A percentile compares a stretch with the other conserved stretches of the same genome.
phyloP scores from a whole-genome alignment of 2,888 invertebrate species.

The Calameuta filiformis region DNA sequence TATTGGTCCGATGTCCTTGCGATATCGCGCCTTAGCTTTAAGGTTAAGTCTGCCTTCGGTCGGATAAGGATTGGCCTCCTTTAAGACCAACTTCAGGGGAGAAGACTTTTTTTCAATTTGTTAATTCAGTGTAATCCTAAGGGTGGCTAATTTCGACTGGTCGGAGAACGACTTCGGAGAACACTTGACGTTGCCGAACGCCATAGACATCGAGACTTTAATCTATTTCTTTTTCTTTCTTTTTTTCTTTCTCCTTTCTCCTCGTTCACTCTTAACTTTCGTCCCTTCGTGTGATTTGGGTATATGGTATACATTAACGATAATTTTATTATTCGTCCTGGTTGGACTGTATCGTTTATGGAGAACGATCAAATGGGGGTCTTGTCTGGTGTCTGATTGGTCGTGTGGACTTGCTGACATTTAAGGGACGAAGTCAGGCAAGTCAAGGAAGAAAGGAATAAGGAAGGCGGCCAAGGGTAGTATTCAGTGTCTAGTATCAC shows the following conservation, averaged over 20 bases:
- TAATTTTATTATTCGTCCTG: neutral
- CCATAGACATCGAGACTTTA: constrained; percentile 29
- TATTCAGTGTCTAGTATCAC: neutral
- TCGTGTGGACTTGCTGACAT: neutral
- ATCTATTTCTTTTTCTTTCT: constrained; percentile 42
- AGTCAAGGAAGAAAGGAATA: neutral
- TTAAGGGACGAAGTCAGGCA: neutral
- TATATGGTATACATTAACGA: neutral
- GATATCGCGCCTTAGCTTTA: constrained; percentile 38
- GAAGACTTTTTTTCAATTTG: constrained; percentile 60
- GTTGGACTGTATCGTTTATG: neutral
- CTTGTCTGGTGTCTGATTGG: neutral
- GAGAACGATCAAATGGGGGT: neutral
- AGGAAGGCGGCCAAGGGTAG: neutral
- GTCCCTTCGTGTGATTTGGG: constrained; percentile 9
- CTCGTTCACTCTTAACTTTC: constrained; percentile 19
- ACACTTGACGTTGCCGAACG: neutral
- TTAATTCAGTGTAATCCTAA: constrained; percentile 61
- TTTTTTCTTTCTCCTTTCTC: constrained; percentile 25
- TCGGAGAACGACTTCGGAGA: neutral
- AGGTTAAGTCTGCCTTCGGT: neutral
- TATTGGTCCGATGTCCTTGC: constrained; percentile 49
- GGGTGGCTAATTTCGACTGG: constrained; percentile 56
- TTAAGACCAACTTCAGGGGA: constrained; percentile 41
- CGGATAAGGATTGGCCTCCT: constrained; percentile 31